phyloP scores from a whole-genome alignment of 2,888 invertebrate genomes.

The Brachyopa scutellaris region DNA sequence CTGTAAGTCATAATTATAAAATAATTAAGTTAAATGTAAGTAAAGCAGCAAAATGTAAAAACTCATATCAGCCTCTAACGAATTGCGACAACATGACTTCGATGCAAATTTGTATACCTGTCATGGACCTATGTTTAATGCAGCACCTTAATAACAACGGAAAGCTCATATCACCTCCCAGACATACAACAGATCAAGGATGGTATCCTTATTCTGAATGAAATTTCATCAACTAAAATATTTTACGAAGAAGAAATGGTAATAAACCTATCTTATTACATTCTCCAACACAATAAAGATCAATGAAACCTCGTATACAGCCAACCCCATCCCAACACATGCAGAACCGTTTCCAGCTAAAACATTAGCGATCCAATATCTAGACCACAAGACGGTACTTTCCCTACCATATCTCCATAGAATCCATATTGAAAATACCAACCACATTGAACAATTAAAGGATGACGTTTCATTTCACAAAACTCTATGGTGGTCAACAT shows the following conservation, averaged over 20 bases:
- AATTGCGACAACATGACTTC: neutral
- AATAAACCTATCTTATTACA: neutral
- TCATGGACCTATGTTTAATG: neutral
- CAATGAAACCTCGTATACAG: too few species aligned
- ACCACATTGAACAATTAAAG: too few species aligned
- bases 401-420: too few species aligned
- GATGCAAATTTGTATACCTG: neutral
- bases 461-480: too few species aligned
- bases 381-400: too few species aligned
- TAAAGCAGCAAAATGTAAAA: conserved; percentile 11
- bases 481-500: too few species aligned
- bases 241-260: neutral
- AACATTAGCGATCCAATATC: too few species aligned
- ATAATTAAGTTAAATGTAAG: neutral
- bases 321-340: too few species aligned
- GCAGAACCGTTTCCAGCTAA: too few species aligned
- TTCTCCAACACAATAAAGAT: too few species aligned
- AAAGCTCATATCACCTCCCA: neutral
- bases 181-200: neutral
- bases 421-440: too few species aligned
- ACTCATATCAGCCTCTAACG: neutral
- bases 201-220: conserved; percentile 14
- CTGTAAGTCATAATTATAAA: neutral
- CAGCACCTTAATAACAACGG: conserved; percentile 1
- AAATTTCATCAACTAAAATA: conserved; percentile 8